These are phyloP conservation scores for Dynastes hyllus DNA, from an alignment of 2,888 invertebrate genomes.

Conservation along the genomic window DNA sequence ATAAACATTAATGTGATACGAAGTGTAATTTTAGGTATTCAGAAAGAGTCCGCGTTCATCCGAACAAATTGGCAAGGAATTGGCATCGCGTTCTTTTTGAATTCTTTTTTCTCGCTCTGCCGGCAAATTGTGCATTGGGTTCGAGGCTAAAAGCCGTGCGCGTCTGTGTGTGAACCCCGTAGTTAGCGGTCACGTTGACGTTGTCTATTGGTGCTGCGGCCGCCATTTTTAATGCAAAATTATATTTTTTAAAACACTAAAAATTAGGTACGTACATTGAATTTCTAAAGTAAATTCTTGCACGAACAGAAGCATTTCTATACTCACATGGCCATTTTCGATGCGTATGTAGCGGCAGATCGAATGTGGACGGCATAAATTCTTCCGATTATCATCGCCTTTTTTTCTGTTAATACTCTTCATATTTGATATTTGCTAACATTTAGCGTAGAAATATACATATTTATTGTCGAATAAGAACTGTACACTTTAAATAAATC, in stretches of 20 bases:
- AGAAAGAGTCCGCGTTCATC: conserved; percentile 27
- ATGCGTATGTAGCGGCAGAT: background rate
- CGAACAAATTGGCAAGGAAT: conserved; percentile 49
- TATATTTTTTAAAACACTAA: conserved; percentile 52
- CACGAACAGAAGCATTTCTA: conserved; percentile 10
- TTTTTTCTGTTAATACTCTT: background rate
- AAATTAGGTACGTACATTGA: conserved; percentile 52
- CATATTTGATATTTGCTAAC: background rate
- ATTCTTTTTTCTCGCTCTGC: conserved; percentile 55
- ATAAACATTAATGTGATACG: conserved; percentile 33
- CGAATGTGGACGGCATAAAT: background rate
- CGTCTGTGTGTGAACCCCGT: conserved; percentile 87
- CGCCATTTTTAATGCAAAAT: conserved; percentile 60
- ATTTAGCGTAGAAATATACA: conserved; percentile 4
- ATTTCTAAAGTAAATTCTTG: conserved; percentile 29
- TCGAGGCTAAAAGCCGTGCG: conserved; percentile 76
- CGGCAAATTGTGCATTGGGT: conserved; percentile 60
- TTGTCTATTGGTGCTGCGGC: conserved; percentile 60
- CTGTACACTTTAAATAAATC: background rate
- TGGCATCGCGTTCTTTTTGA: conserved; percentile 54
- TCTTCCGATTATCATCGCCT: conserved; percentile 5
- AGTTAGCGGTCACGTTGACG: conserved; percentile 77
- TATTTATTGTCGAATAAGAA: background rate
- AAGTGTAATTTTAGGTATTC: conserved; percentile 30
- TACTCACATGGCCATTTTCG: conserved; percentile 18